phyloP scores from a whole-genome alignment of 64 coral and sea anemone genomes.

The Platygyra sinensis region DNA sequence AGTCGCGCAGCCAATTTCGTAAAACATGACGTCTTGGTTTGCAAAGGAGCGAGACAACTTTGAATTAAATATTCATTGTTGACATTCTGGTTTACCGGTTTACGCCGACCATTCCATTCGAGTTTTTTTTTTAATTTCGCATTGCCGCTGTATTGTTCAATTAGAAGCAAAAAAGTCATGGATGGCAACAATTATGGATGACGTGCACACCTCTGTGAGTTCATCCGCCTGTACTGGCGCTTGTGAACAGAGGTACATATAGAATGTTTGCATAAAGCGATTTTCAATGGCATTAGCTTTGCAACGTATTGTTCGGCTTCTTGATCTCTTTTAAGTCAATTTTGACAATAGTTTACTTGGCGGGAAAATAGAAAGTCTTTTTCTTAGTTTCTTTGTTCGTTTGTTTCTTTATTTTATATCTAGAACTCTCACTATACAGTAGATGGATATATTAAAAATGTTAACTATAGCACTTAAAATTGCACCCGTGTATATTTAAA shows the following conservation, averaged over 20 bases:
- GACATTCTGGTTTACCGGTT: neutral
- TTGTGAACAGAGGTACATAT: neutral
- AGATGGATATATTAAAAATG: no score
- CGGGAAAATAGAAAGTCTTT: no score
- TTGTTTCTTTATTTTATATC: no score
- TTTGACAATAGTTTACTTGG: no score
- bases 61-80: conserved; percentile 9
- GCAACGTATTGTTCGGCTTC: no score
- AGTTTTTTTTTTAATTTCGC: neutral
- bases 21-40: neutral
- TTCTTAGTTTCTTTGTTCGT: no score
- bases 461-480: no score
- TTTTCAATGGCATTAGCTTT: no score
- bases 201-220: neutral
- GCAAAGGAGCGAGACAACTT: neutral
- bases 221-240: neutral
- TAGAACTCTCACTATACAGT: no score
- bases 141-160: neutral
- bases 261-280: no score
- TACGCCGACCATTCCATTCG: neutral
- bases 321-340: no score
- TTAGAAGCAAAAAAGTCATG: neutral
- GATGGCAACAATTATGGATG: neutral
- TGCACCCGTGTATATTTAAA: neutral
- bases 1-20: neutral